These are phyloP conservation scores for Phenganax subtilis DNA, from an alignment of 92 coral and sea anemone species.

Conservation along the genomic window DNA sequence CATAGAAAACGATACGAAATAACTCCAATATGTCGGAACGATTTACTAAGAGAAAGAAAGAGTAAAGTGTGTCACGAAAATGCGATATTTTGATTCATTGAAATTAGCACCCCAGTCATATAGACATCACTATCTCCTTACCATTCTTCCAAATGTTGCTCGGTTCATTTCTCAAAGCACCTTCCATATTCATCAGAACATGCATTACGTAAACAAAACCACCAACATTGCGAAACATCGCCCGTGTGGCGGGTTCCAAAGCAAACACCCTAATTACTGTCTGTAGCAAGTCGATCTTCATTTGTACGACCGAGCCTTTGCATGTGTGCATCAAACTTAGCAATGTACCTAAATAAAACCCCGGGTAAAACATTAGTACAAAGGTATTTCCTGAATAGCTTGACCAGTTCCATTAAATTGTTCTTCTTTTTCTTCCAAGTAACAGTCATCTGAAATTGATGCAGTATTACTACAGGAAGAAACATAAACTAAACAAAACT, in stretches of 20 bases:
- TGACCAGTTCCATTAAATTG: too few species aligned
- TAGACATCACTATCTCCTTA: constrained; percentile 33
- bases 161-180: constrained; percentile 63
- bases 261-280: constrained; percentile 84
- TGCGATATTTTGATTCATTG: background rate
- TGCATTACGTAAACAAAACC: constrained; percentile 97
- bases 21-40: constrained; percentile 63
- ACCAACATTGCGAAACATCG: constrained; percentile 91
- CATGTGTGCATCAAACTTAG: constrained; percentile 76
- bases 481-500: too few species aligned
- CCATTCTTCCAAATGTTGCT: constrained; percentile 62
- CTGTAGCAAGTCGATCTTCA: constrained; percentile 76
- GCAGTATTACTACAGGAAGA: too few species aligned
- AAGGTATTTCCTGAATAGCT: background rate
- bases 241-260: constrained; percentile 81
- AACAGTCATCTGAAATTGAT: too few species aligned
- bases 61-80: background rate
- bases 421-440: too few species aligned
- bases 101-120: too few species aligned
- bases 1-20: constrained; percentile 82
- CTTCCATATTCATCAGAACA: constrained; percentile 88
- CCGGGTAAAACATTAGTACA: background rate
- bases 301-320: constrained; percentile 55
- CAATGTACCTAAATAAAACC: constrained; percentile 62
- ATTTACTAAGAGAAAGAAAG: constrained; percentile 39